Base-by-base conservation (phyloP, 2,797 vertebrate genomes). In the Bucorvus abyssinicus region DNA sequence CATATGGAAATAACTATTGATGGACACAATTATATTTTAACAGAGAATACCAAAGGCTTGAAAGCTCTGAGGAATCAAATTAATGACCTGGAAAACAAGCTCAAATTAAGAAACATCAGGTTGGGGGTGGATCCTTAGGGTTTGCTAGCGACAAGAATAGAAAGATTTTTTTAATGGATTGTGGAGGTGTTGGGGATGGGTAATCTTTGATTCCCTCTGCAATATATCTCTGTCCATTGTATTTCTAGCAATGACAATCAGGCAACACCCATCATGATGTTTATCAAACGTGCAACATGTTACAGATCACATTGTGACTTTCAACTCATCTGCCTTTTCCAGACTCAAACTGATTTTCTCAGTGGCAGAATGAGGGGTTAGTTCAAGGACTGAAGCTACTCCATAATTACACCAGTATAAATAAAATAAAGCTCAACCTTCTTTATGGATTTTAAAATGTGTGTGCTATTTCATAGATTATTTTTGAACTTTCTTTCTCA, bases 11-110 rank as follows among this genome's bases (percentile, higher is more conserved):
- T 88, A 97, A 94, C 81, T 95, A 95, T 64, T 84, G 94, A 93
- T 93, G 95, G 94, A 95, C 87, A 95, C 87, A 96, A 92, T 94
- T 92, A 86, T 87, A 91, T 94, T 95, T 97, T 92, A 96, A 91
- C 88, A 71, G 71, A 93, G 88, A 94, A 94, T 85, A 96, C 57
- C 84, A 79, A 93, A 95, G 81, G 75, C 74, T 92, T 79, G 84
- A 87, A 96, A 94, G 69, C 95, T 93, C 88, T 5, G 9, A 95
- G 90, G 96, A 96, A 95, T 94, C 91, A 96, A 96, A 96, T 91
- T 97, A 97, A 97, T 73, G 93, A 95, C 92, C 88, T 97, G 96
- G 96, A 97, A 97, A 97, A 97, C 95, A 97, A 97, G 93, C 96
- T 96, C 88, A 96, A 95, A 96, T 97, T 96, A 97, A 94, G 91